phyloP scores from a whole-genome alignment of 2,113 vertebrate genomes.

The Boulengeromyrus knoepffleri region DNA sequence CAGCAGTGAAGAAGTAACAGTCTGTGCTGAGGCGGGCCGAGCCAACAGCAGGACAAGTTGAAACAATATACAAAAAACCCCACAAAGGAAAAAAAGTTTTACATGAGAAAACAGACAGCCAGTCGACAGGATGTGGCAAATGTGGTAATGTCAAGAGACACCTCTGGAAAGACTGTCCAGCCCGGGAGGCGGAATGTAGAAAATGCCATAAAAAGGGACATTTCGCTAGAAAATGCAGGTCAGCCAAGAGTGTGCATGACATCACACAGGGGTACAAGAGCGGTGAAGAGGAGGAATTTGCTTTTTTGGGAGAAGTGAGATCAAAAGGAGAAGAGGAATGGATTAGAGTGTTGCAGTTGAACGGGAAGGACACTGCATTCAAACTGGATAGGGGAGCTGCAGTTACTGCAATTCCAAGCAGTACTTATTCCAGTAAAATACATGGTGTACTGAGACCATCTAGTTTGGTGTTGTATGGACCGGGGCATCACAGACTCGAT shows the following conservation, averaged over 20 bases:
- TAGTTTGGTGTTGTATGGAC: no score
- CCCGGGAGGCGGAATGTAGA: not conserved
- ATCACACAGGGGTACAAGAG: not conserved
- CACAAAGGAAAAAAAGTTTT: no score
- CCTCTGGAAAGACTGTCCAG: no score
- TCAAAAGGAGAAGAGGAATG: not conserved
- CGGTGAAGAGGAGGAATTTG: not conserved
- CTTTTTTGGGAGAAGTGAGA: not conserved
- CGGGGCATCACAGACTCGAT: no score
- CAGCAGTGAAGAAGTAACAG: not conserved
- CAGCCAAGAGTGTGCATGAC: not conserved
- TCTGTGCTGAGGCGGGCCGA: not conserved
- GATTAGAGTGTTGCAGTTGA: not conserved
- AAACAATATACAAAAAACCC: not conserved
- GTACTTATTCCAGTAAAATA: not conserved
- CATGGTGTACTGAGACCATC: no score
- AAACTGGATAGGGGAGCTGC: not conserved
- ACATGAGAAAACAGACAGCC: no score
- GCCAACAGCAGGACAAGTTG: not conserved
- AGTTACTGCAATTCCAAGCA: not conserved
- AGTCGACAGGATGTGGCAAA: no score
- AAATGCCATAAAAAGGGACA: not conserved
- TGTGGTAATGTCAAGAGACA: no score
- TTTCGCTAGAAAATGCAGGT: not conserved
- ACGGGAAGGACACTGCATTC: not conserved